Evolutionary conservation across 2,797 vertebrate genomes (phyloP).

Genomic region (Podargus strigoides): DNA sequence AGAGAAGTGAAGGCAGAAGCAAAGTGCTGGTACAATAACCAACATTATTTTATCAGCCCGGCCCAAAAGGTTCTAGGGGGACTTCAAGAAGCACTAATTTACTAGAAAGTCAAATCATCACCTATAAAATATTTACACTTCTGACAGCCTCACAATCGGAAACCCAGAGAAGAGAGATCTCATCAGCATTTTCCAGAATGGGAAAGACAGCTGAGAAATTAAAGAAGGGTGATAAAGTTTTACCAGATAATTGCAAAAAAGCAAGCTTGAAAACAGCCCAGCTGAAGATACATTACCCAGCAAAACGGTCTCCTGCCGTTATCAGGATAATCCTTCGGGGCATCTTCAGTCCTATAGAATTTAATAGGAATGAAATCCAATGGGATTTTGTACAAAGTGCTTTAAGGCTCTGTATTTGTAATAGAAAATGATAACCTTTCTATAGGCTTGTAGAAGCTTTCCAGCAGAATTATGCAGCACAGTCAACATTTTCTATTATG

Average conservation of each 20-base stretch:
- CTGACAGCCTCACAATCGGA: not conserved
- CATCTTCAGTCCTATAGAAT: not conserved
- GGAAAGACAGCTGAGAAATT: constrained; percentile 21
- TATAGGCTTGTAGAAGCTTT: not conserved
- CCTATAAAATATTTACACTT: constrained; percentile 12
- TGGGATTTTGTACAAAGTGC: not conserved
- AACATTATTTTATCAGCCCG: not conserved
- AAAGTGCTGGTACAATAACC: not conserved
- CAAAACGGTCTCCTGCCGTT: not conserved
- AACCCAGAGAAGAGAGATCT: not conserved
- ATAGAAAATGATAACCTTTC: constrained; percentile 13
- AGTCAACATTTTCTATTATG: not conserved
- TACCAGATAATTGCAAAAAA: not conserved
- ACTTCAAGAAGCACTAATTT: not conserved
- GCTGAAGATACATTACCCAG: not conserved
- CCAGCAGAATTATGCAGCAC: not conserved
- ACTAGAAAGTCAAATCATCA: not conserved
- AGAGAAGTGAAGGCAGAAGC: not conserved
- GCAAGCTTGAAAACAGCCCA: not conserved
- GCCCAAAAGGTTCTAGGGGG: not conserved
- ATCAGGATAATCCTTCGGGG: constrained; percentile 9
- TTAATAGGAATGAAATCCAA: not conserved
- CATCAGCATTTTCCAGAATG: not conserved
- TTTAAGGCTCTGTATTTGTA: not conserved
- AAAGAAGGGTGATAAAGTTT: not conserved